A percentile compares a stretch with the other conserved stretches of the same genome.
These are phyloP conservation scores for Eupithecia exiguata DNA, from an alignment of 2,888 invertebrate species.

Conservation along the genomic window DNA sequence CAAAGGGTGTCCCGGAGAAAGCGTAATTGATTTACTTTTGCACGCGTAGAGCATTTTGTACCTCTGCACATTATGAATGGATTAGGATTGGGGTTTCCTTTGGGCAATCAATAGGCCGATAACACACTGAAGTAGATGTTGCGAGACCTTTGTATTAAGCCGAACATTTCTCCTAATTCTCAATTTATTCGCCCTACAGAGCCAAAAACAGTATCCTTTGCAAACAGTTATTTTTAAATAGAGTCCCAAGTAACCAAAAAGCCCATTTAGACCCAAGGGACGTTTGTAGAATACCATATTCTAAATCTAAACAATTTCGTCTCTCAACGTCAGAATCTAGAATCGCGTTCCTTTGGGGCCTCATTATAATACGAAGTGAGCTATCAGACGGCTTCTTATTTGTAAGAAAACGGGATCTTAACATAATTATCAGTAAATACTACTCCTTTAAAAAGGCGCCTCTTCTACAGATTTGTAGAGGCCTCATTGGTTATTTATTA, in stretches of 20 bases:
- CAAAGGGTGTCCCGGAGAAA: conserved; percentile 7
- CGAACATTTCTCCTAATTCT: background rate
- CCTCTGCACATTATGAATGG: conserved; percentile 5
- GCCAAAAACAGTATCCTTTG: background rate
- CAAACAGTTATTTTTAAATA: background rate
- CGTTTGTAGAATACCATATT: conserved; percentile 48
- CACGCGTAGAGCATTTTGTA: background rate
- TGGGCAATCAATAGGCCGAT: conserved; percentile 9
- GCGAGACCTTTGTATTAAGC: background rate
- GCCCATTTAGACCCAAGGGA: conserved; percentile 34
- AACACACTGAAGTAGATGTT: background rate
- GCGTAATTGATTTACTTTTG: conserved; percentile 12
- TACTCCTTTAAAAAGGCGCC: background rate
- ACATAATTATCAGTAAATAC: conserved; percentile 7
- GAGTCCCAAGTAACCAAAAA: conserved; percentile 35
- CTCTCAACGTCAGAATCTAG: conserved; percentile 47
- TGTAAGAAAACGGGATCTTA: conserved; percentile 34
- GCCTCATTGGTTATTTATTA: background rate
- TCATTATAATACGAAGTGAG: conserved; percentile 49
- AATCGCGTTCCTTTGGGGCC: conserved; percentile 51
- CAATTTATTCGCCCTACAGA: background rate
- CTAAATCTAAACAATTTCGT: conserved; percentile 53
- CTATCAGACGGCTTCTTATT: conserved; percentile 37
- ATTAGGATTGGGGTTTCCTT: background rate
- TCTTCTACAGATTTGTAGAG: background rate